phyloP scores from a whole-genome alignment of 2,888 invertebrate species.

The Rhagium mordax region DNA sequence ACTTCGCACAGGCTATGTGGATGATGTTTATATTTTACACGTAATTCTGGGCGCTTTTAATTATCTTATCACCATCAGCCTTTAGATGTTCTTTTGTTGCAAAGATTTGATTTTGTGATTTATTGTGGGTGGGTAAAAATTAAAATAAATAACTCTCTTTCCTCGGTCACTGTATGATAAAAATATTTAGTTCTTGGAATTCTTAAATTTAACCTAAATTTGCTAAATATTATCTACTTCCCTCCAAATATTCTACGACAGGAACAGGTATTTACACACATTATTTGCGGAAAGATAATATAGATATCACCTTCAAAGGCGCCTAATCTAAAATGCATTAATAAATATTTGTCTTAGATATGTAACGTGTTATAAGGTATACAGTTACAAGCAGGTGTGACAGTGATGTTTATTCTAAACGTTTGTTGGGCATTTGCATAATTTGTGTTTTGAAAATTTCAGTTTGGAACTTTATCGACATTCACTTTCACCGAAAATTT shows the following conservation, averaged over 20 bases:
- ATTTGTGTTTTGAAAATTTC: too few relatives aligned
- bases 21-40: slow-evolving; percentile 3
- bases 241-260: slow-evolving; percentile 2
- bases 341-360: slow-evolving; percentile 44
- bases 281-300: slow-evolving; percentile 12
- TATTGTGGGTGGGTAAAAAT: not conserved
- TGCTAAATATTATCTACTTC: slow-evolving; percentile 9
- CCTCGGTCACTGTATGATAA: too few relatives aligned
- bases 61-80: not conserved
- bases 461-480: too few relatives aligned
- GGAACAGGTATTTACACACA: not conserved
- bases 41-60: not conserved
- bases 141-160: too few relatives aligned
- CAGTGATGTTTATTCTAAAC: not conserved
- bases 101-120: not conserved
- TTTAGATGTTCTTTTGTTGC: not conserved
- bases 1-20: not conserved
- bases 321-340: slow-evolving; percentile 38
- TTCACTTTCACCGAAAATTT: too few relatives aligned
- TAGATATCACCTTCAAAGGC: slow-evolving; percentile 11
- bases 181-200: too few relatives aligned
- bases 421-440: not conserved
- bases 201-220: not conserved
- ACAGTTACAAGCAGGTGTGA: slow-evolving; percentile 4
- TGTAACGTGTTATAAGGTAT: not conserved